phyloP scores from a whole-genome alignment of 2,113 vertebrate genomes.

The Nettapus auritus region DNA sequence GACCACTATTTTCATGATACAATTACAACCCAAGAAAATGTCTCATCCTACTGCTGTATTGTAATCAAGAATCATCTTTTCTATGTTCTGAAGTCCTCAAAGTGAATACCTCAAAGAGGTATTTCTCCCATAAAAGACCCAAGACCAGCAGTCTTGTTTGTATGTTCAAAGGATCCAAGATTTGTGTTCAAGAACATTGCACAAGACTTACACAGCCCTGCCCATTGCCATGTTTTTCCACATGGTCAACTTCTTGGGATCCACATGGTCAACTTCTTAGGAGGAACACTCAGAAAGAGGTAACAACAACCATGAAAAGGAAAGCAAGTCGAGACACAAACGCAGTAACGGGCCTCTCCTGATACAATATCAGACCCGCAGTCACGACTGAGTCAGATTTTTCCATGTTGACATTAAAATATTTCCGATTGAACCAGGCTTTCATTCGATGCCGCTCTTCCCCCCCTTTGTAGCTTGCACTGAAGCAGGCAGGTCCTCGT shows the following conservation, averaged over 20 bases:
- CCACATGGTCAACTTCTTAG: neutral
- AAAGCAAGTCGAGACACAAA: neutral
- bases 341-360: neutral
- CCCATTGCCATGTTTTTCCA: neutral
- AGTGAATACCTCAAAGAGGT: neutral
- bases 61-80: neutral
- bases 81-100: neutral
- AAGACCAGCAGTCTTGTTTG: neutral
- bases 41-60: neutral
- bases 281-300: neutral
- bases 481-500: neutral
- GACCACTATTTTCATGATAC: neutral
- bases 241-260: neutral
- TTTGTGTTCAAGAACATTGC: neutral
- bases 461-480: neutral
- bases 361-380: neutral
- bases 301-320: neutral
- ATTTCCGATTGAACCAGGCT: neutral
- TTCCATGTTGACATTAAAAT: neutral
- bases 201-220: neutral
- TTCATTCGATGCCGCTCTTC: neutral
- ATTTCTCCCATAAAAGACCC: neutral
- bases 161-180: neutral
- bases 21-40: neutral
- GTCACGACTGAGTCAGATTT: neutral